Percentiles rank a stretch among this genome's conserved stretches.
These are phyloP conservation scores for Pipistrellus pygmaeus DNA, from an alignment of 2,797 vertebrate genomes.

Conservation along the genomic window DNA sequence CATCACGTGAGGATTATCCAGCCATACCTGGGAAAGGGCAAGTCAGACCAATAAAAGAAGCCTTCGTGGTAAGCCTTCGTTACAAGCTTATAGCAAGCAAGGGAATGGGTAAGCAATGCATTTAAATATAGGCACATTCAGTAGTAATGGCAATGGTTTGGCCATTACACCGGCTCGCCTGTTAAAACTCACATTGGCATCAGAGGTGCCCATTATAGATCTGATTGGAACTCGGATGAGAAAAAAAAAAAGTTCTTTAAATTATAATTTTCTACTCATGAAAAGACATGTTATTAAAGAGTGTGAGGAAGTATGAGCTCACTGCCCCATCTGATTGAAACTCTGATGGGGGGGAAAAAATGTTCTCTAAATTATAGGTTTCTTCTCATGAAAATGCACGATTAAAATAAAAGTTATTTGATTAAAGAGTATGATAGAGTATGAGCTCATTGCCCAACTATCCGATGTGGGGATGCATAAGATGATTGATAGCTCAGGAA, in stretches of 20 bases:
- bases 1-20: constrained; percentile 69
- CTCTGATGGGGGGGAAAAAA: not conserved
- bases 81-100: constrained; percentile 7
- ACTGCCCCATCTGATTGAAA: not conserved
- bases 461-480: constrained; percentile 57
- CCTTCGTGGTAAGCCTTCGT: constrained; percentile 31
- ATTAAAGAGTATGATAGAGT: not conserved
- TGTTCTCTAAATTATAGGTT: not conserved
- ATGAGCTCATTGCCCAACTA: not conserved
- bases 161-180: constrained; percentile 18
- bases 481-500: constrained; percentile 52
- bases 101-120: constrained; percentile 32
- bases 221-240: not conserved
- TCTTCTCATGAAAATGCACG: constrained; percentile 42
- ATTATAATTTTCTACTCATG: too few species aligned
- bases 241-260: too few species aligned
- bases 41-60: constrained; percentile 67
- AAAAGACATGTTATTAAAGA: not conserved
- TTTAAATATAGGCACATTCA: not conserved
- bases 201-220: not conserved
- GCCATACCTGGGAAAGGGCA: constrained; percentile 63
- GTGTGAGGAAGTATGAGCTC: not conserved
- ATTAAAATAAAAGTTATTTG: constrained; percentile 67
- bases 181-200: not conserved
- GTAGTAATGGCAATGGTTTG: not conserved